A percentile compares a stretch with the other conserved stretches of the same genome.
Conservation (phyloP, 2,888 invertebrate genomes). For the Lithophane ornitopus region DNA sequence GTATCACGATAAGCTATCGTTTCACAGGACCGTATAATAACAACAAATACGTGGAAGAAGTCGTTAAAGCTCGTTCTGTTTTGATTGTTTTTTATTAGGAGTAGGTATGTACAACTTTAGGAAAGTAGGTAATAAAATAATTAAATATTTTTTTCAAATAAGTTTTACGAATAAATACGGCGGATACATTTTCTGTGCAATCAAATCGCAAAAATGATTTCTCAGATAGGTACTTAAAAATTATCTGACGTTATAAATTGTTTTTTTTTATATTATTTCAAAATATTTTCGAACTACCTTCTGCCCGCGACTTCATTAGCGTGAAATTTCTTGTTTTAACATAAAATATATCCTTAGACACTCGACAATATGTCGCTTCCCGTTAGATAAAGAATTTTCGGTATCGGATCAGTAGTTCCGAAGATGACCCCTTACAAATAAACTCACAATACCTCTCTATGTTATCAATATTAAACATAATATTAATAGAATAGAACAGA, state of each 20-base stretch:
- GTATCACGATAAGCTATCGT: conserved; percentile 49
- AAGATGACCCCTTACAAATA: too few species aligned
- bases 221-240: neutral
- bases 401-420: too few species aligned
- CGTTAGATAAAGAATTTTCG: too few species aligned
- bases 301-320: neutral
- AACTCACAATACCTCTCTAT: too few species aligned
- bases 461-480: too few species aligned
- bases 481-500: neutral
- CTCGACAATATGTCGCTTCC: too few species aligned
- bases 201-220: too few species aligned
- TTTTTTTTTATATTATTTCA: neutral
- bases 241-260: neutral
- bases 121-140: neutral
- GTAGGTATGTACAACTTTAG: too few species aligned
- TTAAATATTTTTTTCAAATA: neutral
- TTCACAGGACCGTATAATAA: conserved; percentile 41
- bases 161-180: neutral
- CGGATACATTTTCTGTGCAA: neutral
- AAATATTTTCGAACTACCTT: neutral
- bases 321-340: too few species aligned
- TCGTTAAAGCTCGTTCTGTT: conserved; percentile 26
- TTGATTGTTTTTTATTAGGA: conserved; percentile 11
- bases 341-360: too few species aligned
- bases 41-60: conserved; percentile 50